These are phyloP conservation scores for Lepus timidus DNA, from an alignment of 2,113 vertebrate genomes.

Conservation along the genomic window DNA sequence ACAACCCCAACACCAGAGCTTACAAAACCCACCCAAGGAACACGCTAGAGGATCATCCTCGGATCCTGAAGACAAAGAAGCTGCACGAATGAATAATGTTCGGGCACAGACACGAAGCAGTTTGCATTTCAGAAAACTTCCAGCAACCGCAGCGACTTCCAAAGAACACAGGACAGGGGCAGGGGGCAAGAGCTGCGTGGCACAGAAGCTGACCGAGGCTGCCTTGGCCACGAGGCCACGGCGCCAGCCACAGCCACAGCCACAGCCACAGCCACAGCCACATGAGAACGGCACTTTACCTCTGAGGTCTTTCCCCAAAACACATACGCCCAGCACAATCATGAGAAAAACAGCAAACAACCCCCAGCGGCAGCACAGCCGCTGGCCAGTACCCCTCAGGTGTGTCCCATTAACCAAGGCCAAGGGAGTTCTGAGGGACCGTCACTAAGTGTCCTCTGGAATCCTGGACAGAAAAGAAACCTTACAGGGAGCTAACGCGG, in stretches of 20 bases:
- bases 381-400: background rate
- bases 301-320: background rate
- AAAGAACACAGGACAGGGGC: accelerated
- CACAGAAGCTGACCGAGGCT: too few relatives aligned
- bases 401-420: too few relatives aligned
- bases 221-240: background rate
- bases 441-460: background rate
- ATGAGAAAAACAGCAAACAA: background rate
- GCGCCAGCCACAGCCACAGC: background rate
- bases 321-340: too few relatives aligned
- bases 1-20: background rate
- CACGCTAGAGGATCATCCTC: background rate
- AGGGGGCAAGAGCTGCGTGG: accelerated
- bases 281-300: background rate
- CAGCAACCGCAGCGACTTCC: background rate
- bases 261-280: too few relatives aligned
- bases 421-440: background rate
- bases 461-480: background rate
- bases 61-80: background rate
- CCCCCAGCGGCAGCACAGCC: accelerated
- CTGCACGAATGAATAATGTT: background rate
- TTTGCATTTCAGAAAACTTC: accelerated
- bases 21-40: background rate
- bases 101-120: background rate
- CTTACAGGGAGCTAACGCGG: too few relatives aligned